phyloP scores from a whole-genome alignment of 1,140 invertebrate species.

The Drosophila tropicalis region DNA sequence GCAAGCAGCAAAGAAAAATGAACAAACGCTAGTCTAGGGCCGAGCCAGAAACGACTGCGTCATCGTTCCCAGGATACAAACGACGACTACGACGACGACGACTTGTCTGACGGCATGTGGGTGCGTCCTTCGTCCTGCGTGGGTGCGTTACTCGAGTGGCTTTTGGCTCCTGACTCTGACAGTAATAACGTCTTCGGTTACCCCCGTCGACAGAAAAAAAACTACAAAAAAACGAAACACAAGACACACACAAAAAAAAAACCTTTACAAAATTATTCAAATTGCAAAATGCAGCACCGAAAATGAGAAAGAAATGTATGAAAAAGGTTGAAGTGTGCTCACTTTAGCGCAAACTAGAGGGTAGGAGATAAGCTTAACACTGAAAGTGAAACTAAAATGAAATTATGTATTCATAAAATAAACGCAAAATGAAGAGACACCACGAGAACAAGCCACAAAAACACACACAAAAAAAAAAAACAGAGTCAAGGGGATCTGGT shows the following conservation, averaged over 20 bases:
- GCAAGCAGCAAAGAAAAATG: constrained; percentile 45
- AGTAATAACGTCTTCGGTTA: constrained; percentile 74
- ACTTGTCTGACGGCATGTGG: constrained; percentile 40
- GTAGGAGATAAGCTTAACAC: constrained; percentile 23
- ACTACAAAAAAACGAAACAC: constrained; percentile 4
- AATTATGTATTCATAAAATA: constrained; percentile 58
- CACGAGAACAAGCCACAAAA: constrained; percentile 8
- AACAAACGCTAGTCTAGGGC: constrained; percentile 30
- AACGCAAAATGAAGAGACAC: constrained; percentile 20
- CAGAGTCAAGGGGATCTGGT: background rate
- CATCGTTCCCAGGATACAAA: constrained; percentile 28
- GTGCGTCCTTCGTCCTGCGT: constrained; percentile 43
- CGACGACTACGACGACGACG: constrained; percentile 10
- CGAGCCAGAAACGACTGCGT: constrained; percentile 28
- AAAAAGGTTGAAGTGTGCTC: background rate
- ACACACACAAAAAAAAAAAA: background rate
- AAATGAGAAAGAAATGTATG: constrained; percentile 9
- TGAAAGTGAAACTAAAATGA: constrained; percentile 29
- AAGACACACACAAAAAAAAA: constrained; percentile 16
- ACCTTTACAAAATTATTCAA: constrained; percentile 58
- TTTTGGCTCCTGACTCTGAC: constrained; percentile 63
- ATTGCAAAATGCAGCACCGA: constrained; percentile 56
- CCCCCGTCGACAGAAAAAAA: constrained; percentile 53
- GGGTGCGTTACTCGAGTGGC: constrained; percentile 69
- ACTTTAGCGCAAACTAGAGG: background rate